Evolutionary conservation across 2,113 vertebrate genomes (phyloP).

Genomic region (Neogobius melanostomus): DNA sequence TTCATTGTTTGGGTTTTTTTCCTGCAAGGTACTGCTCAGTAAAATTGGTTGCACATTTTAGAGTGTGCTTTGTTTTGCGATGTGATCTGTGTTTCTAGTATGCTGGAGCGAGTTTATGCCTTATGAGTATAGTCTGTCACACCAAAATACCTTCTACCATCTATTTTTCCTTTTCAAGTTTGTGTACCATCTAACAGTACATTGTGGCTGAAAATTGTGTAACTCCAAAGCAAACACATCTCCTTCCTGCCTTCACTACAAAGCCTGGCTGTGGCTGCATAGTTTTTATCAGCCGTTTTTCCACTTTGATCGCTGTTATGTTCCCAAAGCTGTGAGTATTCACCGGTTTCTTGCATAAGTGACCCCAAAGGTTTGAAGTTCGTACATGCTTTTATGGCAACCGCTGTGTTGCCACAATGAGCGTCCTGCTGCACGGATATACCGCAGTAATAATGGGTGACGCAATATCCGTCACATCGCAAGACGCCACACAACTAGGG

Average conservation of each 20-base stretch:
- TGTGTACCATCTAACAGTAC: not conserved
- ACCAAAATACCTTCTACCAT: not conserved
- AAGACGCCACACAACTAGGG: too few relatives aligned
- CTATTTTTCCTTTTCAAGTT: not conserved
- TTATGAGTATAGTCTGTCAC: not conserved
- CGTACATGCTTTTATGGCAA: conserved; percentile 10
- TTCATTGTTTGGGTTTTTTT: too few relatives aligned
- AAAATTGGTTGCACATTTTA: too few relatives aligned
- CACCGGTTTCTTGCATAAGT: conserved; percentile 6
- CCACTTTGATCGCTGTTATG: not conserved
- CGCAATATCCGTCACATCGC: too few relatives aligned
- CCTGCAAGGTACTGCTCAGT: too few relatives aligned
- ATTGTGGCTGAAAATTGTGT: not conserved
- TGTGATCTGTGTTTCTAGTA: not conserved
- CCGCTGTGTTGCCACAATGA: not conserved
- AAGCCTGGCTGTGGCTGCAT: not conserved
- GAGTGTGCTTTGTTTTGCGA: too few relatives aligned
- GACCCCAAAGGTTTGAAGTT: conserved; percentile 15
- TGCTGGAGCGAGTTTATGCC: not conserved
- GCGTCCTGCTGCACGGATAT: not conserved
- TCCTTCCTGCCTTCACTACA: not conserved
- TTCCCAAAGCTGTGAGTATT: not conserved
- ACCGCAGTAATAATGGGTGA: not conserved
- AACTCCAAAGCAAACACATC: not conserved
- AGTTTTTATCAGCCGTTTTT: not conserved